Percentiles rank a stretch among this genome's conserved stretches.
Conservation (phyloP, 2,888 invertebrate species). For the Brenthis ino region DNA sequence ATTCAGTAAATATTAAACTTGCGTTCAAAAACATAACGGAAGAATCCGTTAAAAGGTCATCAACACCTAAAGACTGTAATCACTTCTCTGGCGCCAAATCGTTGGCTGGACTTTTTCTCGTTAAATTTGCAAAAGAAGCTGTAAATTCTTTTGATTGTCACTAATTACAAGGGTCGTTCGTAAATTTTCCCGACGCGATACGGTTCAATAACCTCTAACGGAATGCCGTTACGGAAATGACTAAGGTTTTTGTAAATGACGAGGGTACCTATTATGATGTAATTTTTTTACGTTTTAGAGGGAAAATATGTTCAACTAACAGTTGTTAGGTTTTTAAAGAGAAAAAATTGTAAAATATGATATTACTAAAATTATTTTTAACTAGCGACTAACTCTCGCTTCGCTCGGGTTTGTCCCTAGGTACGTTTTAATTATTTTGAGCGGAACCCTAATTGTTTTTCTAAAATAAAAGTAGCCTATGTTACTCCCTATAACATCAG, state of each 20-base stretch:
- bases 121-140: conserved; percentile 58
- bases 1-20: no score
- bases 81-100: conserved; percentile 34
- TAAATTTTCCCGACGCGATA: conserved; percentile 56
- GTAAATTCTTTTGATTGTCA: conserved; percentile 67
- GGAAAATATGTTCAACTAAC: conserved; percentile 18
- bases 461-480: no score
- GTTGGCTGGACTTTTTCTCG: conserved; percentile 51
- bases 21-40: no score
- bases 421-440: no score
- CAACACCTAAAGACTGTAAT: conserved; percentile 32
- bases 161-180: conserved; percentile 70
- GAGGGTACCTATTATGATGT: conserved; percentile 33
- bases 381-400: no score
- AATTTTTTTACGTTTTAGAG: conserved; percentile 25
- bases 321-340: not conserved
- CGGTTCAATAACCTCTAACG: conserved; percentile 69
- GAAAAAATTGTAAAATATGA: not conserved
- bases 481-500: no score
- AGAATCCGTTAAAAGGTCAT: not conserved
- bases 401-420: no score
- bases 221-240: conserved; percentile 51
- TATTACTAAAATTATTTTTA: no score
- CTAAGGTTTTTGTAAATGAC: conserved; percentile 44
- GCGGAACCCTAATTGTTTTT: no score